Conservation (phyloP, 2,888 invertebrate genomes). For the Drosophila anomalata region DNA sequence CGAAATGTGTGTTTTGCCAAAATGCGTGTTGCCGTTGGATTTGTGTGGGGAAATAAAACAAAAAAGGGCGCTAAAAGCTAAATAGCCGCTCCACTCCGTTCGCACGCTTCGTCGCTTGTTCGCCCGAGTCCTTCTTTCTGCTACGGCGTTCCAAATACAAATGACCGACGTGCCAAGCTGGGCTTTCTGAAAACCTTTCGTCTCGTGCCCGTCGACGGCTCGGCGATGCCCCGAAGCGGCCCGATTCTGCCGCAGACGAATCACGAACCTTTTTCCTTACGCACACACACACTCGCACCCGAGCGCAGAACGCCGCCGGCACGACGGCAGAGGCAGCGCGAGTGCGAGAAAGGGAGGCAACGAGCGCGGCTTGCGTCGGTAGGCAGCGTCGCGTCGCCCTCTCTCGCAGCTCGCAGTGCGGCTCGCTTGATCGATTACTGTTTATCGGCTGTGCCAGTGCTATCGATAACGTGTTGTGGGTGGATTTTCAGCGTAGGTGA, state of each 20-base stretch:
- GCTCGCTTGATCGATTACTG: conserved; percentile 4
- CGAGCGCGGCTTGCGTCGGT: not conserved
- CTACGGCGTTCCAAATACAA: conserved; percentile 83
- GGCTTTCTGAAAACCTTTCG: conserved; percentile 5
- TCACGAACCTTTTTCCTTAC: conserved; percentile 5
- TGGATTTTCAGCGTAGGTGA: not conserved
- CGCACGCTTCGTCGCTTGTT: conserved; percentile 73
- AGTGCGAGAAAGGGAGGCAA: not conserved
- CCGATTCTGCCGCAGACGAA: not conserved
- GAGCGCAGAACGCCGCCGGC: not conserved
- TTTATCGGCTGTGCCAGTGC: conserved; percentile 23
- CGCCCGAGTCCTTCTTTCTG: conserved; percentile 80
- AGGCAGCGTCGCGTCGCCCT: not conserved
- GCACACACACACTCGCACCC: not conserved
- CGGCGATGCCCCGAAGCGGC: conserved; percentile 38
- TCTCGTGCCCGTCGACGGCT: not conserved
- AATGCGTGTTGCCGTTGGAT: conserved; percentile 39
- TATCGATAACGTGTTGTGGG: conserved; percentile 7
- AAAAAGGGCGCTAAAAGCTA: conserved; percentile 83
- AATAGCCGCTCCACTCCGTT: conserved; percentile 81
- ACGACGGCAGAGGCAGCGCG: conserved; percentile 36
- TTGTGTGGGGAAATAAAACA: conserved; percentile 69
- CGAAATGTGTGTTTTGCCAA: conserved; percentile 50
- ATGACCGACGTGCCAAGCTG: conserved; percentile 73
- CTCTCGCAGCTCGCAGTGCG: not conserved